Base-by-base conservation (phyloP, 1,140 invertebrate genomes). In the Hestina assimilis region DNA sequence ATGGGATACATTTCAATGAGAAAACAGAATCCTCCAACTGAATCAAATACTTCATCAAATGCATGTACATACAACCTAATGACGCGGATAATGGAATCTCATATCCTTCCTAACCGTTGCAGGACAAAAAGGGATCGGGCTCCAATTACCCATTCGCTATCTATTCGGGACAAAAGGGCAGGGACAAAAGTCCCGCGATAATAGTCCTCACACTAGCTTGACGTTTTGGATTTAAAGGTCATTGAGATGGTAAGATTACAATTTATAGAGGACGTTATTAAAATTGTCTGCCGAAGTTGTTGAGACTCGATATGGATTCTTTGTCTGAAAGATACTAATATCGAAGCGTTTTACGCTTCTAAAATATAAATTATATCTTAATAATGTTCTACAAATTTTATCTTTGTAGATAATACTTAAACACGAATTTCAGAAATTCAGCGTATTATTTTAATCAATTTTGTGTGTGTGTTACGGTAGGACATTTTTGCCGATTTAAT, bases 91-190 rank as follows among this genome's bases (percentile, higher is more conserved):
- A 65, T 65, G 31, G 63, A 60, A 65, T 54, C 40, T 56, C 31
- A 20, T 51, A n/a, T 31, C 58, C 53, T 50, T 50, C 59, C 45
- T 29, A 38, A 31, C 42, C 50, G 33, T 21, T 26, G 33, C 46
- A 15, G 43, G 46, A 56, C 54, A 58, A 41, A 63, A 53, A 61
- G 40, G 63, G 54, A 55, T 58, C 54, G 47, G 48, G 38, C 43
- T 54, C 21, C 55, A 64, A 64, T 59, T 59, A 59, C 51, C 56
- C 54, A 50, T 53, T 61, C 58, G 45, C 53, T 61, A 61, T 61
- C 58, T 51, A 50, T 40, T 15, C 38, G 47, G 33, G 55, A 58
- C 45, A 53, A 52, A 63, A 59, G 56, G 28, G 9, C 17, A 24
- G 43, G 45, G 26, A 50, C 55, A 57, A 53, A 55, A 58, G 43